phyloP scores from a whole-genome alignment of 2,888 invertebrate species.

The Prionchulus punctatus region DNA sequence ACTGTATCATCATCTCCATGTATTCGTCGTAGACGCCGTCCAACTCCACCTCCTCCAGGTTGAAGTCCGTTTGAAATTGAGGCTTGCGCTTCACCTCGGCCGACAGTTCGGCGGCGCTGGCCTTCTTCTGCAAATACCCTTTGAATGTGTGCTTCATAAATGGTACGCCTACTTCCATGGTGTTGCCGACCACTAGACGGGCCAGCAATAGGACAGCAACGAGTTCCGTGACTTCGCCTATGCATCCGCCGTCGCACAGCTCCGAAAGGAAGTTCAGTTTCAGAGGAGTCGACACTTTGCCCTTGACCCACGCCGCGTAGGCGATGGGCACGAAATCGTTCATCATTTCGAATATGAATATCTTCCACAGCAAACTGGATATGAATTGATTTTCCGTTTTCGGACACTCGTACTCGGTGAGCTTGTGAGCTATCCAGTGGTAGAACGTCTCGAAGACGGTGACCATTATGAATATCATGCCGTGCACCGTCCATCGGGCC shows the following conservation, averaged over 20 bases:
- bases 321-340: conserved; percentile 6
- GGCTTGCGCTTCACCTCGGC: no score
- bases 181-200: conserved; percentile 1
- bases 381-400: neutral
- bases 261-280: neutral
- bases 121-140: neutral
- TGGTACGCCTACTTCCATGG: conserved; percentile 2
- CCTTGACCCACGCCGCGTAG: conserved; percentile 4
- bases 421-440: neutral
- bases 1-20: conserved; percentile 87
- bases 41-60: neutral
- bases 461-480: conserved; percentile 2
- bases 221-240: conserved; percentile 1
- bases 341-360: conserved; percentile 1
- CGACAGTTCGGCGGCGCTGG: neutral
- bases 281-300: neutral
- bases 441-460: neutral
- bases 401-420: conserved; percentile 3
- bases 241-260: conserved; percentile 4
- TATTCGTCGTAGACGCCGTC: conserved; percentile 60
- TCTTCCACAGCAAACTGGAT: conserved; percentile 1
- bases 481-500: neutral
- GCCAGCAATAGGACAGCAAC: neutral
- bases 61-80: neutral
- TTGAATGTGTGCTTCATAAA: neutral